Base-by-base conservation (phyloP, 2,797 vertebrate genomes). In the Channallabes apus region DNA sequence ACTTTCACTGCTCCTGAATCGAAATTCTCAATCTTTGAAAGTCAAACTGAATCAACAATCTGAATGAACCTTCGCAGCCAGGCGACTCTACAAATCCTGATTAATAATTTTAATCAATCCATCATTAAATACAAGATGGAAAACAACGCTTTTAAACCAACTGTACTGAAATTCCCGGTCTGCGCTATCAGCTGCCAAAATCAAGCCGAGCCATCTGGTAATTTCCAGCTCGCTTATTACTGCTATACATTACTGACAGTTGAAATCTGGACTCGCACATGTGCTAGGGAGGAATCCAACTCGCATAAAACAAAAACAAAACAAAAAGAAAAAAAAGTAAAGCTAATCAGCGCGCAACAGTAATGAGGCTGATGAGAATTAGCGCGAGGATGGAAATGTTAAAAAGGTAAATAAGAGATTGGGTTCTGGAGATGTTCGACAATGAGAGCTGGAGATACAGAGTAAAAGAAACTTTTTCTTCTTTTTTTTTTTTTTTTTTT, bases 211-310 rank as follows among this genome's bases (percentile, higher is more conserved):
- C n/a, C 72, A 54, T 54, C 72, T 75, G 72, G 72, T 54, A 6
- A 75, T 75, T 75, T 54, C 72, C 72, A 54, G 72, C 72, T 29
- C 18, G 46, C n/a, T 51, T 27, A 75, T 18, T 75, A 18, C 72
- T 9, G 41, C 12, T 73, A 17, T 24, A 51, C 46, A 41, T 71
- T 38, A 72, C 71, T 17, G 41, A 51, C 22, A 14, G 38, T n/a
- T 8, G 6, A 14, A 46, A 72, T 46, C 41, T 51, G 41, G 71
- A 72, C 41, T n/a, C 71, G 1, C 12, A 46, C 22, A 4, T n/a
- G 12, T 24, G 14, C 18, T 22, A 14, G 20, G 22, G 15, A 72
- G 11, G 6, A 24, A 24, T 14, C 24, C 22, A 12, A 46, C 4
- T 46, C 22, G 4, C 6, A 24, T 35, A 67, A 67, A 17, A 67